Evolutionary conservation across 2,113 vertebrate species (phyloP).

Genomic region (Hippocampus comes): DNA sequence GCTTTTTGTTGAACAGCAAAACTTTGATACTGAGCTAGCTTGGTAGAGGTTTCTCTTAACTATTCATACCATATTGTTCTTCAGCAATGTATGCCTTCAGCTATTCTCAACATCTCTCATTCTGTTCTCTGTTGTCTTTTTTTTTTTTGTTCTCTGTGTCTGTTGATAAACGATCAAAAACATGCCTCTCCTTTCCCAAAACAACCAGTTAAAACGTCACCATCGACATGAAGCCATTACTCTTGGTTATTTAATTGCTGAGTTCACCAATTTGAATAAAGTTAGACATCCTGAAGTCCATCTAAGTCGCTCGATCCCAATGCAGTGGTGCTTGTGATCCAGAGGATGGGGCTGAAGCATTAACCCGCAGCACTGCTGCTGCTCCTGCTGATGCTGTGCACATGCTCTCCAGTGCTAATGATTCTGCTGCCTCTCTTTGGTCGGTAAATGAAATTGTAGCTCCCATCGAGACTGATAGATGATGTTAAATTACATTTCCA

Average conservation of each 20-base stretch:
- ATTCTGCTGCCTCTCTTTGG: conserved; percentile 6
- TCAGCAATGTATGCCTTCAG: not conserved
- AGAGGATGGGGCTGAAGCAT: conserved; percentile 74
- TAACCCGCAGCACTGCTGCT: conserved; percentile 25
- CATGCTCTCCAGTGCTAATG: conserved; percentile 28
- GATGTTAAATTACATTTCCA: conserved; percentile 33
- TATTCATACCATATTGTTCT: not conserved
- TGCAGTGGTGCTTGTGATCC: conserved; percentile 67
- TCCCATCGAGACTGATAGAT: conserved; percentile 13
- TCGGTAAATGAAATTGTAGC: conserved; percentile 28
- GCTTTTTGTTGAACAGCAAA: not conserved
- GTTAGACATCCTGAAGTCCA: not conserved
- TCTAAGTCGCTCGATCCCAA: conserved; percentile 36
- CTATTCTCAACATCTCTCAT: conserved; percentile 2
- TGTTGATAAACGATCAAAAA: conserved; percentile 11
- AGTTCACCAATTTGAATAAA: not conserved
- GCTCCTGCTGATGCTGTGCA: not conserved
- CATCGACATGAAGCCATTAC: conserved; percentile 18
- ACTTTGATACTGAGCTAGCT: not conserved
- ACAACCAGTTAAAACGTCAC: not conserved
- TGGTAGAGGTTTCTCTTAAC: not conserved
- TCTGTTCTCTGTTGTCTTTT: conserved; percentile 1
- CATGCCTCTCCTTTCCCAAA: not conserved
- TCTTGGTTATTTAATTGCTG: conserved; percentile 23
- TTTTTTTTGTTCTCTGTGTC: no score